Conservation (phyloP, 1,140 invertebrate genomes). For the Nebria ingens region DNA sequence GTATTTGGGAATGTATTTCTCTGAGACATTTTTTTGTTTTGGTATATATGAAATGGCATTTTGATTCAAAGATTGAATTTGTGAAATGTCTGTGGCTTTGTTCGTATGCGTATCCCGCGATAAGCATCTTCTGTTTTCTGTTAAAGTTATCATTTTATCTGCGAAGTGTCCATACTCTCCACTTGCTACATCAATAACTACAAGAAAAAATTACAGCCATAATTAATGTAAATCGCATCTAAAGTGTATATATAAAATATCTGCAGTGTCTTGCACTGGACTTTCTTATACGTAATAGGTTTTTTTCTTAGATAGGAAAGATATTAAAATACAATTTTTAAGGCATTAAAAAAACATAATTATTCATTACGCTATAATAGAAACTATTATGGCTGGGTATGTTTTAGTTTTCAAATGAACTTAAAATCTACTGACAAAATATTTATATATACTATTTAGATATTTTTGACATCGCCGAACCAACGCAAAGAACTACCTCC, state of each 20-base stretch:
- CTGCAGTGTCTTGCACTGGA: no score
- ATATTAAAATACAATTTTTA: no score
- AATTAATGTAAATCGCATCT: background rate
- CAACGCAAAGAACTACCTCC: no score
- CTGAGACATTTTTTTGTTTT: background rate
- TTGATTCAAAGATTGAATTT: background rate
- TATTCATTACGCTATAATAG: no score
- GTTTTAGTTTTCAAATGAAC: no score
- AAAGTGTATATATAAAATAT: background rate
- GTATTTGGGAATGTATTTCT: constrained; percentile 36
- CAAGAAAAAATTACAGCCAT: constrained; percentile 25
- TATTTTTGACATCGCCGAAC: no score
- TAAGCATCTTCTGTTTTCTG: constrained; percentile 48
- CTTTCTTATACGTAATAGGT: no score
- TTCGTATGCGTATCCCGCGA: background rate
- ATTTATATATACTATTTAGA: no score
- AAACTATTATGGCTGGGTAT: no score
- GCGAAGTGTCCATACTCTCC: constrained; percentile 60
- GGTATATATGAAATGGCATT: background rate
- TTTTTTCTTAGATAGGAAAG: no score
- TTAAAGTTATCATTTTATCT: constrained; percentile 49
- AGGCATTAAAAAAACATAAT: no score
- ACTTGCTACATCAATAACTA: constrained; percentile 67
- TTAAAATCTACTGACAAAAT: no score
- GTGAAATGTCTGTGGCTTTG: background rate